These are phyloP conservation scores for Acrossocheilus fasciatus DNA, from an alignment of 2,797 vertebrate genomes.

Conservation along the genomic window DNA sequence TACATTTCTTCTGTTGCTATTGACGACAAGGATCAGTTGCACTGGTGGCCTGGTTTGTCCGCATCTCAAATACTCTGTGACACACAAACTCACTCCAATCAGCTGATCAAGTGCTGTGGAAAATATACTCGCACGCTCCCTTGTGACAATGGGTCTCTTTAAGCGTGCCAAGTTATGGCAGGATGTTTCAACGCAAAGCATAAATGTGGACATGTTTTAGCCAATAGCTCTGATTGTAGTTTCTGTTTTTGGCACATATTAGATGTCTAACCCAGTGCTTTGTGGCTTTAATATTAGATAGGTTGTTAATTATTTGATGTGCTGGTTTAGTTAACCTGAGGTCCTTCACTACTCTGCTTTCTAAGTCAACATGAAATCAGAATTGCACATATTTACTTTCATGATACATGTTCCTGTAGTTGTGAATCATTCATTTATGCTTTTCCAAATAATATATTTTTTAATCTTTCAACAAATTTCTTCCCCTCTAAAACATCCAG, in stretches of 20 bases:
- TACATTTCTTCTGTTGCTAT: slow-evolving; percentile 36
- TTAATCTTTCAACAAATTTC: neutral
- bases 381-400: neutral
- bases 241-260: neutral
- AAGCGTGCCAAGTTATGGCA: slow-evolving; percentile 15
- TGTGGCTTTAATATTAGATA: slow-evolving; percentile 6
- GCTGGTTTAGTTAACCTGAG: neutral
- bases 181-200: neutral
- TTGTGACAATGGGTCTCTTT: slow-evolving; percentile 26
- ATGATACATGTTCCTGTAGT: neutral
- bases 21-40: slow-evolving; percentile 37
- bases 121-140: slow-evolving; percentile 44
- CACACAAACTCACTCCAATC: slow-evolving; percentile 45
- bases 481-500: neutral
- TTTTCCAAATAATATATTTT: neutral
- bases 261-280: neutral
- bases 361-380: neutral
- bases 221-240: neutral
- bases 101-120: slow-evolving; percentile 56
- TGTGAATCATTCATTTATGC: neutral
- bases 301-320: slow-evolving; percentile 15
- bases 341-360: neutral
- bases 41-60: slow-evolving; percentile 35
- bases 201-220: neutral
- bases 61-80: slow-evolving; percentile 37